Evolutionary conservation across 2,888 invertebrate genomes (phyloP).

Genomic region (Bimastos eiseni): DNA sequence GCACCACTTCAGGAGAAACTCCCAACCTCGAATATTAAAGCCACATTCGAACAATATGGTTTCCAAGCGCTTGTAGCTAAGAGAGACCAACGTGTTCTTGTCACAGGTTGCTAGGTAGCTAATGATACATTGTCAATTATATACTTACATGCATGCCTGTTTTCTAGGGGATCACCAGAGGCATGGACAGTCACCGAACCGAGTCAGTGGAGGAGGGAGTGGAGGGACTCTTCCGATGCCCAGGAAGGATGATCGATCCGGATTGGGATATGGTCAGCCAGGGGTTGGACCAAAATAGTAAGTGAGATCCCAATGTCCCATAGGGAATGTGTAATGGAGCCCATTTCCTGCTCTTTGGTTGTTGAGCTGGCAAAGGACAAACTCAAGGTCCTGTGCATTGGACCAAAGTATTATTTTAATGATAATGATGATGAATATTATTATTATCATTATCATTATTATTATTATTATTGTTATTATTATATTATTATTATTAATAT

Average conservation of each 20-base stretch:
- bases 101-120: too few species aligned
- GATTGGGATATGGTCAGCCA: slow-evolving; percentile 32
- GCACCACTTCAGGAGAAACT: too few species aligned
- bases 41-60: too few species aligned
- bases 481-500: too few species aligned
- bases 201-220: slow-evolving; percentile 9
- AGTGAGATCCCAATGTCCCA: slow-evolving; percentile 8
- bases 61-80: too few species aligned
- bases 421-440: too few species aligned
- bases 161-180: neutral
- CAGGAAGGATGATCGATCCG: slow-evolving; percentile 31
- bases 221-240: slow-evolving; percentile 29
- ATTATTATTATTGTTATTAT: too few species aligned
- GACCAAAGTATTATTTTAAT: neutral
- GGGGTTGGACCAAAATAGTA: slow-evolving; percentile 37
- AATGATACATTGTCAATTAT: too few species aligned
- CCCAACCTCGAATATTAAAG: too few species aligned
- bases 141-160: too few species aligned
- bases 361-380: neutral
- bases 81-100: too few species aligned
- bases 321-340: neutral
- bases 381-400: neutral
- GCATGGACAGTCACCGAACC: slow-evolving; percentile 8
- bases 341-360: neutral
- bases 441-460: too few species aligned